These are phyloP conservation scores for Volucella bombylans DNA, from an alignment of 2,888 invertebrate genomes.

Conservation along the genomic window DNA sequence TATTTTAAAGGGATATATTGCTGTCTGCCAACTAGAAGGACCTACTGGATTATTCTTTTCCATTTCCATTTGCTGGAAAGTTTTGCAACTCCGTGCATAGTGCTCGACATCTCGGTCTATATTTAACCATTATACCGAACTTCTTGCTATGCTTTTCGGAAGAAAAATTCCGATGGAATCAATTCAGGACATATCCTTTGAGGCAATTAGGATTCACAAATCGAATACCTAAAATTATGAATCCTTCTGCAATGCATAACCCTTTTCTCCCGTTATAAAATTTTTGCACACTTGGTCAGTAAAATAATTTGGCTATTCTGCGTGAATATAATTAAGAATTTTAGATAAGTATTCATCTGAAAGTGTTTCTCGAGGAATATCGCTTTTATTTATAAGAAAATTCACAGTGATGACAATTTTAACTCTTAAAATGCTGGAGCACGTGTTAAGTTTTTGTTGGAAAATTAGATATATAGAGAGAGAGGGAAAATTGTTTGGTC, in stretches of 20 bases:
- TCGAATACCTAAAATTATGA: slow-evolving; percentile 54
- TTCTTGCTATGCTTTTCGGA: slow-evolving; percentile 76
- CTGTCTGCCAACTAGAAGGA: slow-evolving; percentile 46
- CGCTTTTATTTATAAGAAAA: no score
- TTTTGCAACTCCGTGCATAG: slow-evolving; percentile 69
- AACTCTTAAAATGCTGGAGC: no score
- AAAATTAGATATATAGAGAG: no score
- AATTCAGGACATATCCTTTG: slow-evolving; percentile 62
- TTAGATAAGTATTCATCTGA: no score
- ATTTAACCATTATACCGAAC: slow-evolving; percentile 77
- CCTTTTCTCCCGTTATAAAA: slow-evolving; percentile 38
- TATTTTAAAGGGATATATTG: slow-evolving; percentile 60
- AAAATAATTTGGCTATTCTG: neutral
- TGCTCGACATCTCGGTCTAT: slow-evolving; percentile 76
- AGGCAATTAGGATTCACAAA: slow-evolving; percentile 66
- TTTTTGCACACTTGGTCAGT: neutral
- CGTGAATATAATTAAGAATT: no score
- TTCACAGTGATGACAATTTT: no score
- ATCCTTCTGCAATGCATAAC: slow-evolving; percentile 29
- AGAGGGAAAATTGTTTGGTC: no score
- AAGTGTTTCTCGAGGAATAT: no score
- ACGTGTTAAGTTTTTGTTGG: no score
- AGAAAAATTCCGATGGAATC: slow-evolving; percentile 76
- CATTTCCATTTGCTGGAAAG: slow-evolving; percentile 22
- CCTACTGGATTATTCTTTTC: slow-evolving; percentile 3